Base-by-base conservation (phyloP, 1,140 invertebrate species). In the Penaeus japonicus region DNA sequence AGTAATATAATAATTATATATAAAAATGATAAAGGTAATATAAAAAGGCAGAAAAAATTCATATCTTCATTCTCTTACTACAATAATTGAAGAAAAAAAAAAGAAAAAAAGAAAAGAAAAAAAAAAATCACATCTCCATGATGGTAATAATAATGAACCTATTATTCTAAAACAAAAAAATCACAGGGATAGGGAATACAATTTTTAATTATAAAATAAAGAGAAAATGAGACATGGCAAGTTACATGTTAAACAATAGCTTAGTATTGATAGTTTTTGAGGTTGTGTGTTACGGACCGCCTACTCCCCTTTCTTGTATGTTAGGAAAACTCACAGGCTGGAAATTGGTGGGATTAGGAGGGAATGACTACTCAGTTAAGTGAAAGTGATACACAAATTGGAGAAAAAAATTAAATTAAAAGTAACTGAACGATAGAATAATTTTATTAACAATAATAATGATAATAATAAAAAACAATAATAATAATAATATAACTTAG, bases 201-300 rank as follows among this genome's bases (percentile, higher is more conserved):
- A 88, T 83, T 83, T 88, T 88, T 35, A 83, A 88, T 77, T 73
- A 57, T 57, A 88, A 75, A 82, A 88, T 84, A 88, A 70, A 83
- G 77, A 55, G 87, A 70, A 65, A 24, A 82, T 78, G 85, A 88
- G 75, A 79, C 65, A 88, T 70, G 62, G 54, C 27, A 83, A 70
- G 24, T 65, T n/a, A 59, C 78, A 83, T 83, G 81, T 81, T 87
- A 87, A 88, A 88, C 85, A 86, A 86, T 79, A 86, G 85, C 85
- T 73, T 88, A 88, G 87, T 59, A 77, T 83, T 88, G 85, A 87
- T 87, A 80, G 83, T 88, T 83, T 88, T 53, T 88, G 87, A 88
- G 87, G 87, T 88, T 80, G 83, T 88, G 87, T 88, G 87, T 88
- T 88, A 88, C 83, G 87, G 87, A 85, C 83, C 73, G 87, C 87